Percentiles rank a stretch among this genome's conserved stretches.
Conservation (phyloP, 35 echinoderm and acorn worm genomes). For the Diadema setosum region DNA sequence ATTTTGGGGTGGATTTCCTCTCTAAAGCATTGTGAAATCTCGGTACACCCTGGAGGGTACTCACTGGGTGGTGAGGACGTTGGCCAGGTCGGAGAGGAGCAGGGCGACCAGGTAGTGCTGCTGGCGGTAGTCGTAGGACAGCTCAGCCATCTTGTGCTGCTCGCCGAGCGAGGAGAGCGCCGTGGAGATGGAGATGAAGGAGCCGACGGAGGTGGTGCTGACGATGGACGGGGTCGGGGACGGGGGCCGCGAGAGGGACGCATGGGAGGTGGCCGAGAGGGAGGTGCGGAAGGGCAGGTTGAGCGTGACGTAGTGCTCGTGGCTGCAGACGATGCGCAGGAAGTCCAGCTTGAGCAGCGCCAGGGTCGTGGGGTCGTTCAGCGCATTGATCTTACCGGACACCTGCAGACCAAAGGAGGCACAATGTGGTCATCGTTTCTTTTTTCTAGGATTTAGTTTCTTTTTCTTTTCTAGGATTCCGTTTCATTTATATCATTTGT, state of each 20-base stretch:
- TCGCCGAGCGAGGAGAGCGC: slow-evolving; percentile 18
- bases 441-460: too few species aligned
- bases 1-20: too few species aligned
- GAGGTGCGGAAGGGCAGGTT: slow-evolving; percentile 78
- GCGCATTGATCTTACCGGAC: slow-evolving; percentile 65
- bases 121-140: slow-evolving; percentile 78
- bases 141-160: slow-evolving; percentile 63
- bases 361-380: slow-evolving; percentile 84
- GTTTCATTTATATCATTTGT: too few species aligned
- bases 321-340: slow-evolving; percentile 85
- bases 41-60: too few species aligned
- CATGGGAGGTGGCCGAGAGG: slow-evolving; percentile 29
- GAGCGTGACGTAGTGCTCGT: slow-evolving; percentile 97
- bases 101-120: slow-evolving; percentile 89
- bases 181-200: slow-evolving; percentile 55
- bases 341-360: slow-evolving; percentile 93
- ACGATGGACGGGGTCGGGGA: slow-evolving; percentile 90
- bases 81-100: slow-evolving; percentile 75
- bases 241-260: slow-evolving; percentile 76
- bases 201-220: slow-evolving; percentile 74
- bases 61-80: slow-evolving; percentile 81
- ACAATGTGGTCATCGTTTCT: too few species aligned
- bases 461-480: too few species aligned
- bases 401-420: slow-evolving; percentile 68
- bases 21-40: too few species aligned